Evolutionary conservation across 2,797 vertebrate species (phyloP).

Genomic region (Amblyopsis hoosieri): DNA sequence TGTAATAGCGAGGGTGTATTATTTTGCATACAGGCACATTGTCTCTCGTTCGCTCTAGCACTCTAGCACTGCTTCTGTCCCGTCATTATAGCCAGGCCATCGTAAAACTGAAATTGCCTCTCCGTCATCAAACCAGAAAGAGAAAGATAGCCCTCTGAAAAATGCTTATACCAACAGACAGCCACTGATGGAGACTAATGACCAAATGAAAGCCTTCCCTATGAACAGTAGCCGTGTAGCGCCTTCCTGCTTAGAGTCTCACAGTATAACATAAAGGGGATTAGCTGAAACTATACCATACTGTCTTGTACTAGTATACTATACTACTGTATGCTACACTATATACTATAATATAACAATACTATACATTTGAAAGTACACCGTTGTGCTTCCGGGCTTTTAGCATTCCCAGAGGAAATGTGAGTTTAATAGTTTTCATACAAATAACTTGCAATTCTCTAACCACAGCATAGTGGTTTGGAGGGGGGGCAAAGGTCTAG

Average conservation of each 20-base stretch:
- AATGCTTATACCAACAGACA: conserved; percentile 65
- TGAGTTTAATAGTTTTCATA: neutral
- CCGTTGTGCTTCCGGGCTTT: neutral
- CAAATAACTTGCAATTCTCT: neutral
- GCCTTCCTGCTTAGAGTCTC: too few species aligned
- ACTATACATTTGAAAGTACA: neutral
- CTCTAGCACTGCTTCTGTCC: conserved; percentile 39
- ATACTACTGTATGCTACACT: too few species aligned
- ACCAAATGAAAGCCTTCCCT: conserved; percentile 64
- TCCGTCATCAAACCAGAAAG: conserved; percentile 60
- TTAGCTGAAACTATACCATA: conserved; percentile 1
- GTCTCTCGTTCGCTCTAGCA: conserved; percentile 28
- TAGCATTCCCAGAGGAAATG: neutral
- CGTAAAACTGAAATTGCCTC: conserved; percentile 69
- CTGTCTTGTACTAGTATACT: too few species aligned
- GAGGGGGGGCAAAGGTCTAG: too few species aligned
- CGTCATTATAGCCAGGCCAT: conserved; percentile 56
- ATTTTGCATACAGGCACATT: conserved; percentile 10
- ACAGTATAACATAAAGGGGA: conserved; percentile 1
- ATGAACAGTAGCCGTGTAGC: conserved; percentile 42
- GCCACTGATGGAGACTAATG: conserved; percentile 71
- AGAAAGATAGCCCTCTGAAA: conserved; percentile 63
- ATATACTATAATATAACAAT: neutral
- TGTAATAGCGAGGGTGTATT: conserved; percentile 23
- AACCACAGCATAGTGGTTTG: neutral